Evolutionary conservation across 2,888 invertebrate genomes (phyloP).

Genomic region (Nemoura dubitans): DNA sequence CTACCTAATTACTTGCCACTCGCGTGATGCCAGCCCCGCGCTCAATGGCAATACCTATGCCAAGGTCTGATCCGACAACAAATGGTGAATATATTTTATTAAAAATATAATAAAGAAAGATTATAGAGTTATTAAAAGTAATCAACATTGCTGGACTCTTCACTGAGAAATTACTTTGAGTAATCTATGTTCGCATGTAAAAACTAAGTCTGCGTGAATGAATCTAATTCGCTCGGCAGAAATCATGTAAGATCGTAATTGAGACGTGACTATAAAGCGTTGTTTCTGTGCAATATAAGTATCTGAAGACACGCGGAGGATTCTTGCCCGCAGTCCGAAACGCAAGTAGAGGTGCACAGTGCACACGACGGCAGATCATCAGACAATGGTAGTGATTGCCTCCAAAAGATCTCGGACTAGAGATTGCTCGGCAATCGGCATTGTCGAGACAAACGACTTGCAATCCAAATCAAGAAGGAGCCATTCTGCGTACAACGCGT

Average conservation of each 20-base stretch:
- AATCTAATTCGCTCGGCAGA: neutral
- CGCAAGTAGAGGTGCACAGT: neutral
- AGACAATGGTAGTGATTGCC: neutral
- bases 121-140: slow-evolving; percentile 10
- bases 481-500: neutral
- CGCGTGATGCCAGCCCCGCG: slow-evolving; percentile 41
- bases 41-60: slow-evolving; percentile 26
- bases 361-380: neutral
- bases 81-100: neutral
- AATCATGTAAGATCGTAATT: neutral
- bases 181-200: neutral
- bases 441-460: neutral
- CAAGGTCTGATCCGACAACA: slow-evolving; percentile 43
- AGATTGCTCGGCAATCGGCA: neutral
- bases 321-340: neutral
- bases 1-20: slow-evolving; percentile 46
- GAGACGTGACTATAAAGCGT: neutral
- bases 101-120: slow-evolving; percentile 27
- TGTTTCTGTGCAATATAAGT: neutral
- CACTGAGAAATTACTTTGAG: neutral
- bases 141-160: slow-evolving; percentile 1
- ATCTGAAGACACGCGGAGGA: neutral
- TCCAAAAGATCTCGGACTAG: neutral
- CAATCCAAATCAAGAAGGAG: neutral
- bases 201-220: neutral